Evolutionary conservation across 2,113 vertebrate genomes (phyloP), one percentile per base, ranked within the genome.

Genomic region (Crypturellus undulatus): DNA sequence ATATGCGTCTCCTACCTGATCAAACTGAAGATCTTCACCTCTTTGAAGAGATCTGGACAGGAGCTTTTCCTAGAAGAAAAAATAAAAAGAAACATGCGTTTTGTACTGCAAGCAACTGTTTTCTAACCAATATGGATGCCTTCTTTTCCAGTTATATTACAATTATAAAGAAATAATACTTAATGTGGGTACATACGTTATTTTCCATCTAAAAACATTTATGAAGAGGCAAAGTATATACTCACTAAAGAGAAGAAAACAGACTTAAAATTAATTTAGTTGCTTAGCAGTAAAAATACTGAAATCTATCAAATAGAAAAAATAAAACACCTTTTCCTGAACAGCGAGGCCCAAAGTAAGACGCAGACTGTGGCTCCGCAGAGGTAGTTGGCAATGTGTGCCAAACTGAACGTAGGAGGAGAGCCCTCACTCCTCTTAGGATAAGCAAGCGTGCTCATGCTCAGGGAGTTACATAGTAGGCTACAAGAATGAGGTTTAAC

Each of bases 1-100:
- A 34, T n/a, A n/a, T 1, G 5, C 6, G 25, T 51, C 30, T 45
- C 98, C 93, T 97, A 99, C 99, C 99, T 99, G 99, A 97, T 99
- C 99, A 99, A 99, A 99, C 97, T 99, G 99, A 97, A 99, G 98
- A 98, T 99, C 99, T 98, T 99, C 99, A 96, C 99, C 99, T 98
- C 99, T 99, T 96, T 99, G 99, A 77, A 99, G 99, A 89, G 99
- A 99, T 97, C 99, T 98, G 93, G 99, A 99, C 96, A 99, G 97
- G 6, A 97, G 98, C 95, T 99, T 99, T 98, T 99, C 99, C 99
- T 99, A 95, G 19, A 84, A 69, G 71, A 62, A 73, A 40, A 80
- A 65, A 30, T 3, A 8, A 73, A 49, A 65, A 38, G 1, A 63
- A 75, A 8, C 7, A 47, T 28, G 5, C 16, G 68, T 68, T 69